Evolutionary conservation across 2,888 invertebrate species (phyloP), one percentile per base, ranked within the genome.

Genomic region (Leuctra nigra): DNA sequence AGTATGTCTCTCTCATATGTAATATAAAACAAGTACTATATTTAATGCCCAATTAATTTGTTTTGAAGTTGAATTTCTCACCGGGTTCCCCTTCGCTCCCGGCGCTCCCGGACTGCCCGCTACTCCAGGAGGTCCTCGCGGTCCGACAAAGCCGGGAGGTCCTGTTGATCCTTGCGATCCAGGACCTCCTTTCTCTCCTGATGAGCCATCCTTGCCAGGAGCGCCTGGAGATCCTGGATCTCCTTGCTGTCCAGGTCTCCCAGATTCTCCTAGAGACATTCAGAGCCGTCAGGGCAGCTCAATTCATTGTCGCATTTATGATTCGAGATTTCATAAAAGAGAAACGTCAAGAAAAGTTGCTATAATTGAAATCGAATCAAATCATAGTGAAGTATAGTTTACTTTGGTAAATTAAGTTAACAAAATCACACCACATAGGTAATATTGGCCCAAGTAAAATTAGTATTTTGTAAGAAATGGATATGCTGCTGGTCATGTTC

Each of bases 71-170:
- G n/a, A n/a, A n/a, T n/a, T n/a, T n/a, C 73, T 73, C 75, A 86
- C 86, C 50, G 82, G 80, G 69, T 79, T 80, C 66, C 91, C 91
- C 73, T 91, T 90, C 6, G 80, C 71, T 18, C 91, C 91, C 29
- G 82, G 77, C 59, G 81, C 74, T 4, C 91, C 91, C 2, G 84
- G 77, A 67, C 81, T 86, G 24, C 91, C 91, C 38, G 83, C 70
- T 44, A 82, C 68, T 24, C 91, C 91, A 1, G 89, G 86, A 2
- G 82, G 79, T 11, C 91, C 91, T 64, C 88, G 76, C 1, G 85
- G 80, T 18, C 91, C 91, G 0, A 88, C 88, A 68, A 90, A 90
- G 2, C 92, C 93, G 66, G 88, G 87, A 1, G 84, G 79, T 0
- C 90, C 91, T 3, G 82, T 72, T 1, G 80, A 69, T n/a, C 91